Percentiles rank a stretch among this genome's conserved stretches.
Evolutionary conservation across 2,797 vertebrate genomes (phyloP).

Genomic region (Myiotriccus ornatus): DNA sequence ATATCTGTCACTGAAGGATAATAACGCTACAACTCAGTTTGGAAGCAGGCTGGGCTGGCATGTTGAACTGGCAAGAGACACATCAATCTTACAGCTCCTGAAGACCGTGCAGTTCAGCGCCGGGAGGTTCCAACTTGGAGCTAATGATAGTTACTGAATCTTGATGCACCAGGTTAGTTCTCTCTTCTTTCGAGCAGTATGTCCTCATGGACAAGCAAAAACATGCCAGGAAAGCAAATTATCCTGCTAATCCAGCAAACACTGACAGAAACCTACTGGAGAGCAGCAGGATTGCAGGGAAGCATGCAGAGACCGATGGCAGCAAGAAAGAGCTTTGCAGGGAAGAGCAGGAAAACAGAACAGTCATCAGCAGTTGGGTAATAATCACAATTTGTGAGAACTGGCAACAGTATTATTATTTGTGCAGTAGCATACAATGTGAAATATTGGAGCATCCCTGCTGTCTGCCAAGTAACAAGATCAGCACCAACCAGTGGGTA

Average conservation of each 20-base stretch:
- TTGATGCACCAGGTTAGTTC: conserved; percentile 5
- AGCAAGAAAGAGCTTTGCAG: conserved; percentile 9
- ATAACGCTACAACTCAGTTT: conserved; percentile 44
- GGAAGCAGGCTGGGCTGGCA: background rate
- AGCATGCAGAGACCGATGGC: background rate
- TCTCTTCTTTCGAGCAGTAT: conserved; percentile 1
- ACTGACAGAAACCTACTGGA: conserved; percentile 3
- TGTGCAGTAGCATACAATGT: background rate
- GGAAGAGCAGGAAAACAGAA: background rate
- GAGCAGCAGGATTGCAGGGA: conserved; percentile 16
- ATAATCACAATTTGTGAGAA: conserved; percentile 33
- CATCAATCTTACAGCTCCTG: conserved; percentile 14
- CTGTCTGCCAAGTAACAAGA: background rate
- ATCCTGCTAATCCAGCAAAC: conserved; percentile 19
- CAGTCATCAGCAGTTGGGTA: background rate
- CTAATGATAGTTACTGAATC: background rate
- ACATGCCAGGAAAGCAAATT: conserved; percentile 51
- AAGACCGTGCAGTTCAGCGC: background rate
- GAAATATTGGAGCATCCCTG: background rate
- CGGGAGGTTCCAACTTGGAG: background rate
- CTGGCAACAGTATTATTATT: background rate
- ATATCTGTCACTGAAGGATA: conserved; percentile 61
- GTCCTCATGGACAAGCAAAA: conserved; percentile 33
- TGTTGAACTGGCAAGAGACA: conserved; percentile 7
- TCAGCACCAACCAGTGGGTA: background rate